phyloP scores from a whole-genome alignment of 2,888 invertebrate species.

The Idaea biselata region DNA sequence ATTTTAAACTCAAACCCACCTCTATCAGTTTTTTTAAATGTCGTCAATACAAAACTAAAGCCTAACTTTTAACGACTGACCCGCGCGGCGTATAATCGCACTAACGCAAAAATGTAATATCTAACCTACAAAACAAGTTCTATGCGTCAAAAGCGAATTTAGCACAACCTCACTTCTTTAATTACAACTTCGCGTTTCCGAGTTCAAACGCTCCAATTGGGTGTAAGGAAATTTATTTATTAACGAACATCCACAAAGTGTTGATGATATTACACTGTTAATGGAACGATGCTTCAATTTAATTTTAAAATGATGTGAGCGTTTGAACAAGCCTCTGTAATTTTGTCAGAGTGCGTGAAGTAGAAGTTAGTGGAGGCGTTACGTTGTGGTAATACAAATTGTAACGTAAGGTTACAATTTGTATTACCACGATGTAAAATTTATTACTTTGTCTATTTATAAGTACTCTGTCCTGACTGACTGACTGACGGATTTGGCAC shows the following conservation, averaged over 20 bases:
- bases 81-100: no score
- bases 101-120: neutral
- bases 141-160: constrained; percentile 10
- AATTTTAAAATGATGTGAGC: neutral
- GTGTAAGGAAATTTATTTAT: neutral
- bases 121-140: constrained; percentile 18
- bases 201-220: neutral
- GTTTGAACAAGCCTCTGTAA: neutral
- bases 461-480: no score
- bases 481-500: no score
- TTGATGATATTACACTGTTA: neutral
- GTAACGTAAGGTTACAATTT: no score
- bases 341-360: neutral
- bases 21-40: no score
- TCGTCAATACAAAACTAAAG: neutral
- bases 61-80: neutral
- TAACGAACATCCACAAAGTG: neutral
- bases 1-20: no score
- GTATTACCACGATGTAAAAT: no score
- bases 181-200: neutral
- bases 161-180: neutral
- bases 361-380: no score
- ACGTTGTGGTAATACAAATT: no score
- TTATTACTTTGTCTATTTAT: no score
- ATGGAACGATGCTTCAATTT: constrained; percentile 1